Evolutionary conservation across 2,113 vertebrate species (phyloP), one percentile per base, ranked within the genome.

Genomic region (Cercocebus atys): DNA sequence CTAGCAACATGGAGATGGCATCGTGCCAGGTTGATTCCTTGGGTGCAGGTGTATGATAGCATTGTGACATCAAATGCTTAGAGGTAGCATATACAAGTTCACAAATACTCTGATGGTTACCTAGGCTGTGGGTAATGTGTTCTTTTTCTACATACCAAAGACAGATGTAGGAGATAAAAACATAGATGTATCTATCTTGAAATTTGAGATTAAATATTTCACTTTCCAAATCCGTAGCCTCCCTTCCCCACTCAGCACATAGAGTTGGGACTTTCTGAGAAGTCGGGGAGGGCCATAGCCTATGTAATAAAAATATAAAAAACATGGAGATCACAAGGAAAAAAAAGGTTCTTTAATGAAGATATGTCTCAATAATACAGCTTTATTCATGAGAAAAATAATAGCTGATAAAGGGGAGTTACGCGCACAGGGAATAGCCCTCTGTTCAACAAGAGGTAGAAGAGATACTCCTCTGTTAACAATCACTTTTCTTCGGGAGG

Each of bases 361-460:
- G 40, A 25, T 2, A 32, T 47, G 4, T 66, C 93, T 72, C 86
- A 59, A 16, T 45, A 52, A 6, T 40, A 40, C 8, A 47, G 8
- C 1, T 32, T 3, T 47, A 61, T 66, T 10, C 16, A 5, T 0
- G 66, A 52, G 61, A 85, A 94, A 6, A 1, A 1, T 16, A 18
- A 27, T 6, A 25, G 23, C 66, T 10, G 64, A 40, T 45, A 64
- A 81, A 43, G 93, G 66, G 47, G 20, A 59, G 30, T 57, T 50
- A 35, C 0, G 1, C 0, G 14, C 40, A 8, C 2, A 47, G 45
- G 30, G 14, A 23, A 10, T 8, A 17, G 4, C 25, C 20, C 59
- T 27, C 16, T 86, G 22, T 86, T 81, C 23, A 45, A 32, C 30
- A 66, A 25, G 45, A 45, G 52, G 47, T 5, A 73, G 30, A 90